phyloP scores from a whole-genome alignment of 2,888 invertebrate genomes.

The Rhamnusium bicolor region DNA sequence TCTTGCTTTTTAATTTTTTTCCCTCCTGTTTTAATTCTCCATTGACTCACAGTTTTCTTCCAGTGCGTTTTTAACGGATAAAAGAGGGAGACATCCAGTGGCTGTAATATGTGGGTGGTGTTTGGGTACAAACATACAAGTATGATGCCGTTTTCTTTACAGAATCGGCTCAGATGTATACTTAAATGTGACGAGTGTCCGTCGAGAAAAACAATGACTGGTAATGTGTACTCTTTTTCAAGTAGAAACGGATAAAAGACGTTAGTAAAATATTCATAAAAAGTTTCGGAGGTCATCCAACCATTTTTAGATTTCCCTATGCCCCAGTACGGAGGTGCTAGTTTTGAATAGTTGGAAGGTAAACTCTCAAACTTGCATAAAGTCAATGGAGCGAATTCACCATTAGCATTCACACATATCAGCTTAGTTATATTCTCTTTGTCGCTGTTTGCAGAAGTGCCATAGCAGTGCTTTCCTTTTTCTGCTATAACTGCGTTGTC shows the following conservation, averaged over 20 bases:
- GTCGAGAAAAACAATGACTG: background rate
- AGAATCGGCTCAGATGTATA: background rate
- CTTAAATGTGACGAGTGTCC: background rate
- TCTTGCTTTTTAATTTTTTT: conserved; percentile 12
- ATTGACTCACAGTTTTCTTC: background rate
- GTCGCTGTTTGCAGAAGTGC: background rate
- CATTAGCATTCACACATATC: background rate
- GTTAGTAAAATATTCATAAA: conserved; percentile 32
- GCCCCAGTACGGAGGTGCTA: conserved; percentile 7
- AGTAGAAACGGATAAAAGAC: conserved; percentile 22
- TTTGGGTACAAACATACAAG: background rate
- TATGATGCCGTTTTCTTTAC: background rate
- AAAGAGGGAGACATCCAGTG: conserved; percentile 24
- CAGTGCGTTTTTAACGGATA: conserved; percentile 33
- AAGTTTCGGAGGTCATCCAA: conserved; percentile 4
- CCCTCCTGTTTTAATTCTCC: background rate
- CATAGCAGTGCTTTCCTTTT: conserved; percentile 5
- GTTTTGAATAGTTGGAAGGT: background rate
- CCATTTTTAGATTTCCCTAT: background rate
- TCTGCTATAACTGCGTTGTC: conserved; percentile 1
- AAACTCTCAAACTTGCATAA: background rate
- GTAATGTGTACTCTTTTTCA: background rate
- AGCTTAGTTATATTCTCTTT: background rate
- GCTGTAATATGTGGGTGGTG: background rate
- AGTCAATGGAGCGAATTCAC: background rate